Percentiles rank a stretch among this genome's conserved stretches.
Evolutionary conservation across 2,888 invertebrate genomes (phyloP).

Genomic region (Cosmopolites sordidus): DNA sequence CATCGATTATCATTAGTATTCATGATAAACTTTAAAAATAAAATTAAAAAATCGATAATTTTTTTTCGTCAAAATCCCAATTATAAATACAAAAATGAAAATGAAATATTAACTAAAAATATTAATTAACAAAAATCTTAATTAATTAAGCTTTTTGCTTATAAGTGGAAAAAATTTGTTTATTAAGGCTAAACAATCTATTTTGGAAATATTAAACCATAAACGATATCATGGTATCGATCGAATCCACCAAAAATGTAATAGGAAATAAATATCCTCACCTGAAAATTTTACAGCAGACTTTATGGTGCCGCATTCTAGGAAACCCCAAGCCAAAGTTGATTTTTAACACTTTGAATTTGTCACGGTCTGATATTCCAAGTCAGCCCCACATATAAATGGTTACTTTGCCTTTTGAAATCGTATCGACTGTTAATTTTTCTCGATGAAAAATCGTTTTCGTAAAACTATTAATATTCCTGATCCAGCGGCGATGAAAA

Average conservation of each 20-base stretch:
- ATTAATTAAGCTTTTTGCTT: too few relatives aligned
- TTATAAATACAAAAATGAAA: too few relatives aligned
- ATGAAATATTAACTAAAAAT: too few relatives aligned
- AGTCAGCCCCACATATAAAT: slow-evolving; percentile 24
- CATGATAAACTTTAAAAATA: too few relatives aligned
- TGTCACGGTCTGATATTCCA: slow-evolving; percentile 29
- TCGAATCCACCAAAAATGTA: not conserved
- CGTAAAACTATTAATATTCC: slow-evolving; percentile 32
- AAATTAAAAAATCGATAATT: too few relatives aligned
- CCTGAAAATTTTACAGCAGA: slow-evolving; percentile 18
- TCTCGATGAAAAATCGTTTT: slow-evolving; percentile 41
- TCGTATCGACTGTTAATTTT: slow-evolving; percentile 34
- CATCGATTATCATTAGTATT: too few relatives aligned
- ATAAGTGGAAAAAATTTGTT: too few relatives aligned
- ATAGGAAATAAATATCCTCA: not conserved
- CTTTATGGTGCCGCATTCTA: slow-evolving; percentile 25
- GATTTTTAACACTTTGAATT: slow-evolving; percentile 35
- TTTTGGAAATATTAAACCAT: too few relatives aligned
- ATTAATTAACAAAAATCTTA: too few relatives aligned
- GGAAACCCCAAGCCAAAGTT: slow-evolving; percentile 23
- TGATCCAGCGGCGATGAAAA: slow-evolving; percentile 24
- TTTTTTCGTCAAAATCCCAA: too few relatives aligned
- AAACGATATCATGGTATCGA: too few relatives aligned
- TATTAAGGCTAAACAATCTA: too few relatives aligned
- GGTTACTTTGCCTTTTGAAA: slow-evolving; percentile 32